These are phyloP conservation scores for Drosophila atripex DNA, from an alignment of 2,888 invertebrate species.

Conservation along the genomic window DNA sequence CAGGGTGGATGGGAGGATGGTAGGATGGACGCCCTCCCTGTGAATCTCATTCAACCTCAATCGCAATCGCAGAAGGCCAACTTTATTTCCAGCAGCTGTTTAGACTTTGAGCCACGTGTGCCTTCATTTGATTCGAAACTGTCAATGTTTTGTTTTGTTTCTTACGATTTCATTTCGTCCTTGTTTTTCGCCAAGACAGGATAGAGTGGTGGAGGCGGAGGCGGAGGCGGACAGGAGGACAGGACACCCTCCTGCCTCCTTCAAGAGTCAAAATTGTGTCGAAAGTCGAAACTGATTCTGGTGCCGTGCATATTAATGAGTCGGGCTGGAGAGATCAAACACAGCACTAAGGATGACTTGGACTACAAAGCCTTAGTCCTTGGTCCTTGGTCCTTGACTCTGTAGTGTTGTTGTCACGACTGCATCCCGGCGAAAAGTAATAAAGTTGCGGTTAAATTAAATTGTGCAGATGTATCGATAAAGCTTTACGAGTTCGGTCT, in stretches of 20 bases:
- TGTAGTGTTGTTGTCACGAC: neutral
- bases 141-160: slow-evolving; percentile 44
- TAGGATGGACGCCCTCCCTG: neutral
- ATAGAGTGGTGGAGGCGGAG: neutral
- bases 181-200: slow-evolving; percentile 1
- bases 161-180: neutral
- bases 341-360: neutral
- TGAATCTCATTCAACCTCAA: slow-evolving; percentile 7
- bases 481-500: slow-evolving; percentile 40
- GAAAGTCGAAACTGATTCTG: slow-evolving; percentile 72
- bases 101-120: slow-evolving; percentile 74
- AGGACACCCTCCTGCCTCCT: neutral
- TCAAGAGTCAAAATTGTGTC: slow-evolving; percentile 73
- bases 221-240: too few species aligned
- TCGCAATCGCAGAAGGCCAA: slow-evolving; percentile 41
- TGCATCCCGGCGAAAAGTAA: slow-evolving; percentile 61
- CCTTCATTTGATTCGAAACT: slow-evolving; percentile 69
- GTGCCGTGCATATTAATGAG: slow-evolving; percentile 75
- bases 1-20: slow-evolving; percentile 17
- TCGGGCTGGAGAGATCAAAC: slow-evolving; percentile 37
- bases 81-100: slow-evolving; percentile 74
- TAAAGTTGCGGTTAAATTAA: slow-evolving; percentile 78
- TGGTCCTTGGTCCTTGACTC: neutral
- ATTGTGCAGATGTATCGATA: slow-evolving; percentile 76
- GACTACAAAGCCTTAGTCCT: neutral